Percentiles rank a stretch among this genome's conserved stretches.
Conservation (phyloP, 2,797 vertebrate species). For the Brachymystax lenok region DNA sequence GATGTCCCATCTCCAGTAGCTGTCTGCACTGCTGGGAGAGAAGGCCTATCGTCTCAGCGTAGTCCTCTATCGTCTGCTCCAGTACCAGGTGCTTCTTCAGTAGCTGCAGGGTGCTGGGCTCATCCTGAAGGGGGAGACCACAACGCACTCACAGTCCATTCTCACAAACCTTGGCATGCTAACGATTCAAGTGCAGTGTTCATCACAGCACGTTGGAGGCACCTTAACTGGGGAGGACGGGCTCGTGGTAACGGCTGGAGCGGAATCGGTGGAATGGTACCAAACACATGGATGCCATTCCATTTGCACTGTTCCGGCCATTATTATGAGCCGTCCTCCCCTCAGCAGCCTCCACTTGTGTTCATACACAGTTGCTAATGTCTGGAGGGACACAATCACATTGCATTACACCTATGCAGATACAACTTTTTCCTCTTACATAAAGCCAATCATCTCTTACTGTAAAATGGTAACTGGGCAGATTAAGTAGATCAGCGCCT, state of each 20-base stretch:
- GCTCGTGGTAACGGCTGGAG: too few species aligned
- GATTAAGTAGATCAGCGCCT: background rate
- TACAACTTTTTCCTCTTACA: background rate
- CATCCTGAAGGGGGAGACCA: constrained; percentile 76
- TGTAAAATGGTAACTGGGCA: background rate
- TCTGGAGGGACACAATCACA: background rate
- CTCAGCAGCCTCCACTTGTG: too few species aligned
- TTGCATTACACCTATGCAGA: background rate
- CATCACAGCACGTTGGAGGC: too few species aligned
- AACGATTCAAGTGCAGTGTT: too few species aligned
- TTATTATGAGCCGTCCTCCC: too few species aligned
- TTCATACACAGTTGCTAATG: too few species aligned
- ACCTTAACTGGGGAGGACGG: too few species aligned
- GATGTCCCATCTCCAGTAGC: constrained; percentile 90
- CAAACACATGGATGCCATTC: too few species aligned
- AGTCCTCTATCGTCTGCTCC: constrained; percentile 93
- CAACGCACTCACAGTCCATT: too few species aligned
- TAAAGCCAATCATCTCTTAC: background rate
- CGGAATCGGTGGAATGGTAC: too few species aligned
- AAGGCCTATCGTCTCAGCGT: constrained; percentile 91
- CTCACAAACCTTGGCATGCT: background rate
- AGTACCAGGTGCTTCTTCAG: constrained; percentile 91
- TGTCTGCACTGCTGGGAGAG: constrained; percentile 91
- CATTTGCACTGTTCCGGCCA: too few species aligned
- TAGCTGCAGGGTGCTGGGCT: constrained; percentile 91